These are phyloP conservation scores for Tyto alba DNA, from an alignment of 2,113 vertebrate species.

Conservation along the genomic window DNA sequence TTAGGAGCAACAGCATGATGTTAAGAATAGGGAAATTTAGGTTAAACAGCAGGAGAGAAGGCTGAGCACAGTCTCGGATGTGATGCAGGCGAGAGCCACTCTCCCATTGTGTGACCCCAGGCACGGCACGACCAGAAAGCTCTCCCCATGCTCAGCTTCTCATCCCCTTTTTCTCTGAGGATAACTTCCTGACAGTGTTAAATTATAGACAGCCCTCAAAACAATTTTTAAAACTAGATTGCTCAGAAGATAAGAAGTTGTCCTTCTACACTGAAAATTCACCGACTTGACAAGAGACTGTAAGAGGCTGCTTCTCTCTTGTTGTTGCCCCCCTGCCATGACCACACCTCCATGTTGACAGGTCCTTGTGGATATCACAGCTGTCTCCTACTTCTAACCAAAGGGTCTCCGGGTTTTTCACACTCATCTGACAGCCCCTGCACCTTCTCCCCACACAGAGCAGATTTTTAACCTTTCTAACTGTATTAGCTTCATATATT, in stretches of 20 bases:
- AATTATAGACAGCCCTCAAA: background rate
- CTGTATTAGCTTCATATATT: background rate
- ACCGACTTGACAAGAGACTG: background rate
- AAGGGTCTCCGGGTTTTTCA: background rate
- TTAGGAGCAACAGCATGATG: background rate
- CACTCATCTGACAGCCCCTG: background rate
- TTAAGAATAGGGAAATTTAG: conserved; percentile 40
- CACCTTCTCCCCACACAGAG: background rate
- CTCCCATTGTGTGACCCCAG: rapidly evolving
- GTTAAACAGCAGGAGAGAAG: conserved; percentile 34
- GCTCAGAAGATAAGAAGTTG: background rate
- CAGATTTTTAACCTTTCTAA: background rate
- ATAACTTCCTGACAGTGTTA: background rate
- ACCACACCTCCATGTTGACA: background rate
- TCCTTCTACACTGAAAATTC: background rate
- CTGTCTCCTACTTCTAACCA: background rate
- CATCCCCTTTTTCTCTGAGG: background rate
- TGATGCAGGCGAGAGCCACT: background rate
- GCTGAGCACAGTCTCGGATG: background rate
- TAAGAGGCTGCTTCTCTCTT: background rate
- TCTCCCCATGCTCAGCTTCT: background rate
- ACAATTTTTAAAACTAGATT: background rate
- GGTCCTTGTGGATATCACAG: background rate
- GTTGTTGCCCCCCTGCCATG: background rate
- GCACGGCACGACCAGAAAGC: background rate